Percentiles rank a stretch among this genome's conserved stretches.
These are phyloP conservation scores for Kryptolebias marmoratus DNA, from an alignment of 2,113 vertebrate species.

Conservation along the genomic window DNA sequence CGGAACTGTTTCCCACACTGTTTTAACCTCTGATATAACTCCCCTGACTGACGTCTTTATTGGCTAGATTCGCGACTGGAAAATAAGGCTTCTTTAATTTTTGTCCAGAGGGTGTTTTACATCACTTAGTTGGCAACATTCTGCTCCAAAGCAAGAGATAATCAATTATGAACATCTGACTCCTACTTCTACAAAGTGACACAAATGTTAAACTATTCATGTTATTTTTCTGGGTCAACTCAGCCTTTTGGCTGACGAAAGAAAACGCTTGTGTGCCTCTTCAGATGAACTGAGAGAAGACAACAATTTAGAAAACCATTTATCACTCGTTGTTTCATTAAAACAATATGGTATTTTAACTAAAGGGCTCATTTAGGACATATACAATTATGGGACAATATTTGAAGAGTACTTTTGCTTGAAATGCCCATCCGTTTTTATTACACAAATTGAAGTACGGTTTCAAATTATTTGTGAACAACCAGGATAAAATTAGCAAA, in stretches of 20 bases:
- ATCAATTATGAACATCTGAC: conserved; percentile 23
- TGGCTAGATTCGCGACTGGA: background rate
- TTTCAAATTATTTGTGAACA: background rate
- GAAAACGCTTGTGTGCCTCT: background rate
- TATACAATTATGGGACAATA: too few relatives aligned
- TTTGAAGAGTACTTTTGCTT: too few relatives aligned
- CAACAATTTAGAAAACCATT: background rate
- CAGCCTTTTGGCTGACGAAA: background rate
- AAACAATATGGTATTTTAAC: background rate
- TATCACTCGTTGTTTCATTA: background rate
- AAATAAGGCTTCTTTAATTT: background rate
- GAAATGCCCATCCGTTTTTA: too few relatives aligned
- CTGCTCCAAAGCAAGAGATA: conserved; percentile 18
- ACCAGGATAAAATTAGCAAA: background rate
- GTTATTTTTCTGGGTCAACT: conserved; percentile 1
- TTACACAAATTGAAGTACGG: too few relatives aligned
- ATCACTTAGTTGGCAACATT: conserved; percentile 18
- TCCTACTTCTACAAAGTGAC: conserved; percentile 16
- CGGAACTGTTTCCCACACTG: conserved; percentile 4
- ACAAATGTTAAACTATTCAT: conserved; percentile 17
- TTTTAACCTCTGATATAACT: background rate
- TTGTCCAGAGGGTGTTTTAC: conserved; percentile 1
- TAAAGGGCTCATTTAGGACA: too few relatives aligned
- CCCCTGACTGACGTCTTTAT: background rate
- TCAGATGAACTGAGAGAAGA: background rate